Conservation (phyloP, 2,888 invertebrate genomes). For the Cerceris rybyensis region DNA sequence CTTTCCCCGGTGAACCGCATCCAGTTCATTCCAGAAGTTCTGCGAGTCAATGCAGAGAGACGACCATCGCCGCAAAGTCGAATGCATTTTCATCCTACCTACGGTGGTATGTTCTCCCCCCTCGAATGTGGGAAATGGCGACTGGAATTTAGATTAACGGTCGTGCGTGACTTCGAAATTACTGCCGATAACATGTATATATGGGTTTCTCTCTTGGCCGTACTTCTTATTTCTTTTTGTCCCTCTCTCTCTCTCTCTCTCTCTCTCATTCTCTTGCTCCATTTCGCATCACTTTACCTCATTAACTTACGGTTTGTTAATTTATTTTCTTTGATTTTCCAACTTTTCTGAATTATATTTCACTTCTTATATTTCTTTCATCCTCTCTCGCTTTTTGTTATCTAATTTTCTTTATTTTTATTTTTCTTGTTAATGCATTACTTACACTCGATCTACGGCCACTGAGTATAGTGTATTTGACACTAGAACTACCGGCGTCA, state of each 20-base stretch:
- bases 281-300: too few species aligned
- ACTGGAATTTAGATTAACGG: conserved; percentile 67
- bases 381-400: too few species aligned
- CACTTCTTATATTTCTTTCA: too few species aligned
- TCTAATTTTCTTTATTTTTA: too few species aligned
- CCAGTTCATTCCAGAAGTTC: conserved; percentile 39
- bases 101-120: conserved; percentile 47
- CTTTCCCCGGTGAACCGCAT: conserved; percentile 24
- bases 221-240: conserved; percentile 22
- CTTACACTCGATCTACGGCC: too few species aligned
- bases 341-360: too few species aligned
- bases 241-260: conserved; percentile 1
- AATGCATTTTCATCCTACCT: conserved; percentile 60
- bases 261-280: background rate
- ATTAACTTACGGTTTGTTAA: too few species aligned
- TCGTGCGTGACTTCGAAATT: conserved; percentile 65
- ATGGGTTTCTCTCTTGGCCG: conserved; percentile 24
- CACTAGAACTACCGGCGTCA: too few species aligned
- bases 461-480: too few species aligned
- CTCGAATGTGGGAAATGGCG: conserved; percentile 47
- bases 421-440: too few species aligned
- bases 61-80: conserved; percentile 41
- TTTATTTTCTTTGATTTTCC: too few species aligned
- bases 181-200: conserved; percentile 24
- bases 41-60: conserved; percentile 34